Percentiles rank a stretch among this genome's conserved stretches.
Conservation (phyloP, 2,113 vertebrate species). For the Coreoperca whiteheadi region DNA sequence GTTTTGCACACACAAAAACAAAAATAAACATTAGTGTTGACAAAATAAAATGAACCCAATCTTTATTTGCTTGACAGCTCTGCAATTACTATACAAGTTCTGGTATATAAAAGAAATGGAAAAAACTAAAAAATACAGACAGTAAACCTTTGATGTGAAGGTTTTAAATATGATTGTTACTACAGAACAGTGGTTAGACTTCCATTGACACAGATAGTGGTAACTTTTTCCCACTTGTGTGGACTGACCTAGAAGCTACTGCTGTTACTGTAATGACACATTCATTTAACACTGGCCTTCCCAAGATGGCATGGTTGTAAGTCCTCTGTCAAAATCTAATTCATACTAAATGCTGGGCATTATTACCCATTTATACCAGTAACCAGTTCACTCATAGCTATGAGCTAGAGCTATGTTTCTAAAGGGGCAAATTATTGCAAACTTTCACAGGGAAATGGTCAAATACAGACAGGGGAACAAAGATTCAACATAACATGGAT, state of each 20-base stretch:
- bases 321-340: neutral
- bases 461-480: neutral
- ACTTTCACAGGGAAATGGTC: neutral
- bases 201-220: no score
- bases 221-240: no score
- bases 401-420: no score
- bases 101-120: no score
- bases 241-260: neutral
- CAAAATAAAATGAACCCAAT: neutral
- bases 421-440: neutral
- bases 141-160: no score
- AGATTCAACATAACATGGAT: neutral
- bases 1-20: no score
- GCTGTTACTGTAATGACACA: neutral
- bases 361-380: neutral
- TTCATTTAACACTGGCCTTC: conserved; percentile 7
- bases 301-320: neutral
- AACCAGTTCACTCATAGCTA: neutral
- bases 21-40: neutral
- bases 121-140: no score
- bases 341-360: neutral
- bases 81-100: no score
- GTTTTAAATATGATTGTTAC: no score
- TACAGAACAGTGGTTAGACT: no score
- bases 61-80: no score